Conservation (phyloP, 2,888 invertebrate genomes). For the Pilophorus perplexus region DNA sequence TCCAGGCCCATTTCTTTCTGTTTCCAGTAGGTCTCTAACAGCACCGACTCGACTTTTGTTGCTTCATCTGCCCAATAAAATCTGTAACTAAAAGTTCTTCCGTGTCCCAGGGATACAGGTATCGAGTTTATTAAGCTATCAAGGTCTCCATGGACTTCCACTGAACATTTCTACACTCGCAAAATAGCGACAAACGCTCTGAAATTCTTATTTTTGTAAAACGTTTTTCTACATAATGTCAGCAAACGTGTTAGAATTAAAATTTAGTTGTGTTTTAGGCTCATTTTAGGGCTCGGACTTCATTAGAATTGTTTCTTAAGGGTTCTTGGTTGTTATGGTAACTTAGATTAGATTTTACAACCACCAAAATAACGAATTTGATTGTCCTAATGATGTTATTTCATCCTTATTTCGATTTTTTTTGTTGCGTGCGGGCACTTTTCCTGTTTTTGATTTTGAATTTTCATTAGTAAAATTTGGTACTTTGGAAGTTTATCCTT, state of each 20-base stretch:
- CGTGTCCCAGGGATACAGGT: no score
- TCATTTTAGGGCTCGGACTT: no score
- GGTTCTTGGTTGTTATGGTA: background rate
- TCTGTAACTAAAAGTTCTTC: no score
- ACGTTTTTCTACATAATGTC: background rate
- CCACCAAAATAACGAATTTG: slow-evolving; percentile 12
- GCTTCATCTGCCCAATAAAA: no score
- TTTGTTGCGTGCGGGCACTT: slow-evolving; percentile 23
- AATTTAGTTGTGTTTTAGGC: no score
- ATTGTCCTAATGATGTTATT: slow-evolving; percentile 7
- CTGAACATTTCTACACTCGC: no score
- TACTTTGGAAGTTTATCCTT: slow-evolving; percentile 13
- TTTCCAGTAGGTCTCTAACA: no score
- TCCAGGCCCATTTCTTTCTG: no score
- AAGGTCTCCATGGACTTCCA: no score
- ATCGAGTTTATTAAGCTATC: no score
- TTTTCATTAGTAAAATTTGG: slow-evolving; percentile 30
- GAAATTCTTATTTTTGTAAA: background rate
- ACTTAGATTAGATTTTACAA: slow-evolving; percentile 3
- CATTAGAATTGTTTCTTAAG: background rate
- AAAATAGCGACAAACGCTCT: background rate
- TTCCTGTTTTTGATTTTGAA: slow-evolving; percentile 14
- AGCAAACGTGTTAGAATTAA: background rate
- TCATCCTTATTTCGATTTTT: slow-evolving; percentile 4
- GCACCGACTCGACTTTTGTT: no score